phyloP scores from a whole-genome alignment of 2,888 invertebrate species.

The Sabellastarte sp. region DNA sequence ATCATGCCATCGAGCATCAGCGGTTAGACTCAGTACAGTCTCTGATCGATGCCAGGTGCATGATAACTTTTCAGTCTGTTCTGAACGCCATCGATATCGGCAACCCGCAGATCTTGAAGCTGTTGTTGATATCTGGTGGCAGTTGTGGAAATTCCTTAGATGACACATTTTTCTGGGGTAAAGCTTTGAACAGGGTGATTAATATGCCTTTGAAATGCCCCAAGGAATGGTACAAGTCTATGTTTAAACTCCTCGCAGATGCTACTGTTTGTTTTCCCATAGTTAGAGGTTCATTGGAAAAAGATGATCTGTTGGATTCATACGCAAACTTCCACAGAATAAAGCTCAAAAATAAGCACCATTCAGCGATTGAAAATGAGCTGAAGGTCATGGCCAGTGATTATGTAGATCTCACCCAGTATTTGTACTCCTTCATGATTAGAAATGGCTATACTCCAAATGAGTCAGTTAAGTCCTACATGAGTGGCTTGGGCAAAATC shows the following conservation, averaged over 20 bases:
- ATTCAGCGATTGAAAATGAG: conserved; percentile 20
- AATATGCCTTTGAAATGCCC: conserved; percentile 27
- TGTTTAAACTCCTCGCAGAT: conserved; percentile 25
- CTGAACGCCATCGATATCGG: conserved; percentile 29
- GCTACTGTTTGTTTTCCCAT: conserved; percentile 20
- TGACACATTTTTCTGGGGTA: conserved; percentile 24
- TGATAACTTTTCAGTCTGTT: conserved; percentile 23
- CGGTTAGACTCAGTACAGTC: conserved; percentile 23
- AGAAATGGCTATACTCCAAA: conserved; percentile 25
- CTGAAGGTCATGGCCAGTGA: conserved; percentile 23
- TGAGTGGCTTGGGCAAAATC: not conserved
- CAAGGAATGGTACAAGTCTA: conserved; percentile 26
- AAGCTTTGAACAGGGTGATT: conserved; percentile 25
- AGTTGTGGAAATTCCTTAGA: conserved; percentile 24
- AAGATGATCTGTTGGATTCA: not conserved
- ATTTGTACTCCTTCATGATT: conserved; percentile 22
- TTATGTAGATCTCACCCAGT: conserved; percentile 21
- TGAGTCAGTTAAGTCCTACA: conserved; percentile 15
- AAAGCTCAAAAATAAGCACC: not conserved
- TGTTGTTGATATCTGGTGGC: conserved; percentile 25
- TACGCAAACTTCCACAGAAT: not conserved
- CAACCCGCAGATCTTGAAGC: conserved; percentile 27
- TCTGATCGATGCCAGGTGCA: conserved; percentile 15
- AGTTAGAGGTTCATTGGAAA: too few species aligned
- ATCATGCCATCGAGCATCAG: conserved; percentile 32